Evolutionary conservation across 1,140 invertebrate genomes (phyloP).

Genomic region (Pogonus chalceus): DNA sequence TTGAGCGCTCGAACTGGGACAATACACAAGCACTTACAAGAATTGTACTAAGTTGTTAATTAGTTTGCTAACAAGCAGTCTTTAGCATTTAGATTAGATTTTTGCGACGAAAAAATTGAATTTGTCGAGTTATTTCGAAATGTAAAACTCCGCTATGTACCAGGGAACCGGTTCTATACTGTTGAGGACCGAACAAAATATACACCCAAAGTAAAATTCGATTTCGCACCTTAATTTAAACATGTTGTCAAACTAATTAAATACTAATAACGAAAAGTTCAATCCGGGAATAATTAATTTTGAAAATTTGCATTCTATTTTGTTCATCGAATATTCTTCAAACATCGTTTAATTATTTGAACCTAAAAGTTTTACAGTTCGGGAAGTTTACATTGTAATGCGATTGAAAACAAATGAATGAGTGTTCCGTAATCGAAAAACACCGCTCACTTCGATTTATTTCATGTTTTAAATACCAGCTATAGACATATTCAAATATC

Average conservation of each 20-base stretch:
- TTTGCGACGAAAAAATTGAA: slow-evolving; percentile 1
- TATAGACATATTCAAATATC: too few species aligned
- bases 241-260: slow-evolving; percentile 5
- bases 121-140: neutral
- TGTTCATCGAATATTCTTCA: neutral
- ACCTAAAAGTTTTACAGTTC: neutral
- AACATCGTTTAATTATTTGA: neutral
- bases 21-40: slow-evolving; percentile 5
- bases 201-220: neutral
- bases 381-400: too few species aligned
- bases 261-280: slow-evolving; percentile 2
- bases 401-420: too few species aligned
- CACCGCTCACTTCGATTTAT: too few species aligned
- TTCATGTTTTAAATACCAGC: too few species aligned
- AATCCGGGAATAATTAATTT: slow-evolving; percentile 1
- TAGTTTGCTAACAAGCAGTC: slow-evolving; percentile 1
- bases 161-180: neutral
- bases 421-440: too few species aligned
- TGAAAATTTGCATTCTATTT: neutral
- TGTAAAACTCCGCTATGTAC: neutral
- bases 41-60: slow-evolving; percentile 2
- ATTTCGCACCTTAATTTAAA: slow-evolving; percentile 6
- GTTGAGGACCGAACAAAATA: neutral
- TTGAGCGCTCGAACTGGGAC: neutral
- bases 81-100: slow-evolving; percentile 5